phyloP scores from a whole-genome alignment of 2,113 vertebrate genomes.

The Melozone crissalis region DNA sequence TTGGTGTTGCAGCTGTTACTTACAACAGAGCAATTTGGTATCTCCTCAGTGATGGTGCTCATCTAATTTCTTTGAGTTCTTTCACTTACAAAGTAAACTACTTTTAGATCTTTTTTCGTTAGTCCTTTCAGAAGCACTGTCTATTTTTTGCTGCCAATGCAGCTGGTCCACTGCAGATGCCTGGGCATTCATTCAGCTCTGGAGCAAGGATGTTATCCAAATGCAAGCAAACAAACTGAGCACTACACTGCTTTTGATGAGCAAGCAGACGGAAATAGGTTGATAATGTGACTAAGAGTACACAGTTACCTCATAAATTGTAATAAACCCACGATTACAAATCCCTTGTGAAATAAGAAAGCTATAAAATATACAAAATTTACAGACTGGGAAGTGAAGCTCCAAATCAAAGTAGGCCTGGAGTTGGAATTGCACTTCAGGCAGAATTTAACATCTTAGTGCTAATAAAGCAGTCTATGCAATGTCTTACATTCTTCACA shows the following conservation, averaged over 20 bases:
- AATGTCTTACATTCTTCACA: neutral
- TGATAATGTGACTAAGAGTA: neutral
- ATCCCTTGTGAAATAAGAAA: neutral
- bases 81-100: neutral
- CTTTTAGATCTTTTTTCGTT: conserved; percentile 10
- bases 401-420: neutral
- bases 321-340: neutral
- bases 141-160: conserved; percentile 25
- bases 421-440: neutral
- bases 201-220: neutral
- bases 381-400: neutral
- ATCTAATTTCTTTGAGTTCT: neutral
- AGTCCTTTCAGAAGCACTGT: neutral
- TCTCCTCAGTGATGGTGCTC: neutral
- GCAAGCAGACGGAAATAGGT: neutral
- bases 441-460: neutral
- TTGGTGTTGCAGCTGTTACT: neutral
- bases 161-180: conserved; percentile 29
- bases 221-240: neutral
- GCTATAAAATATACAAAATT: neutral
- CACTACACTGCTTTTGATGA: neutral
- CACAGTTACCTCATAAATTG: neutral
- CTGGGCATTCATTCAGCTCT: neutral
- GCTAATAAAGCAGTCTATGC: neutral
- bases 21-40: neutral